These are phyloP conservation scores for Ethmia dodecea DNA, from an alignment of 2,888 invertebrate species.

Conservation along the genomic window DNA sequence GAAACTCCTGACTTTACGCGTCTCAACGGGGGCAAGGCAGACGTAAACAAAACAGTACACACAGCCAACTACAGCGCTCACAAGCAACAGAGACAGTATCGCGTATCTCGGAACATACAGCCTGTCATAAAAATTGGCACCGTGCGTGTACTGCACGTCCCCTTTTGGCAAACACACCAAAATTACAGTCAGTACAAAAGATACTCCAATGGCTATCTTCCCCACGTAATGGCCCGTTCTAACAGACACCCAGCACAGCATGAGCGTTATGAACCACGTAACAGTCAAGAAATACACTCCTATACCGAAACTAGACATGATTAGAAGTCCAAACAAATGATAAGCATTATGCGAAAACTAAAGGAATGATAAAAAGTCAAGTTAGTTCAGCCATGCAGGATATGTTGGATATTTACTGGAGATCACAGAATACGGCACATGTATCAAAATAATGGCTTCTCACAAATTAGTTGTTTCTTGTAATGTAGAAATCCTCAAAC, in stretches of 20 bases:
- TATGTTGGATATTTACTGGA: constrained; percentile 31
- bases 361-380: constrained; percentile 8
- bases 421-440: constrained; percentile 32
- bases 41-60: constrained; percentile 45
- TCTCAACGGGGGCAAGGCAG: constrained; percentile 50
- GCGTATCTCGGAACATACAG: constrained; percentile 47
- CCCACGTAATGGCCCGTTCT: constrained; percentile 82
- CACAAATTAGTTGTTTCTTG: neutral
- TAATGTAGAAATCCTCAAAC: neutral
- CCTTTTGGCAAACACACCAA: constrained; percentile 79
- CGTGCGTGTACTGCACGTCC: constrained; percentile 37
- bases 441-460: constrained; percentile 10
- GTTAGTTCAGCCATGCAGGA: constrained; percentile 33
- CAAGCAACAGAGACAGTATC: constrained; percentile 39
- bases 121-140: constrained; percentile 71
- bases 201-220: constrained; percentile 74
- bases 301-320: constrained; percentile 76
- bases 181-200: constrained; percentile 75
- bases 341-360: constrained; percentile 19
- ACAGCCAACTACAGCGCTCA: constrained; percentile 40
- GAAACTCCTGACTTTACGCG: constrained; percentile 48
- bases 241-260: constrained; percentile 81
- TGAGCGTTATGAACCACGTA: constrained; percentile 80
- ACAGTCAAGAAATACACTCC: constrained; percentile 81
- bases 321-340: constrained; percentile 5